Evolutionary conservation across 1,140 invertebrate species (phyloP).

Genomic region (Periplaneta americana): DNA sequence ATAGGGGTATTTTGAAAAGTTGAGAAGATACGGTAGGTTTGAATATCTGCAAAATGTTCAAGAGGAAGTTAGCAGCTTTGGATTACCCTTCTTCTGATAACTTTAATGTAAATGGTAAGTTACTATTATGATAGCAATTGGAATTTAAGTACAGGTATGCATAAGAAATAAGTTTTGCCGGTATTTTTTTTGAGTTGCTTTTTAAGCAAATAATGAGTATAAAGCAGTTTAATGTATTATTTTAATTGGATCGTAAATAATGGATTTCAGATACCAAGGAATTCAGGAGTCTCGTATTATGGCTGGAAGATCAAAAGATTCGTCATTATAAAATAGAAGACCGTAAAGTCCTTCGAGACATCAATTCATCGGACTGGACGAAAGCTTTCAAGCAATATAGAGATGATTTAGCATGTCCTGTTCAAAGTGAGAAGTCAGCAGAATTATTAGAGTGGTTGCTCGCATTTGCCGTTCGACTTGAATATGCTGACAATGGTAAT

Average conservation of each 20-base stretch:
- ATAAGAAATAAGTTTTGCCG: neutral
- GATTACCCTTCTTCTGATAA: neutral
- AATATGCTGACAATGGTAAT: constrained; percentile 78
- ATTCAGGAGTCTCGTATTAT: constrained; percentile 74
- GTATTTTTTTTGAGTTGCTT: neutral
- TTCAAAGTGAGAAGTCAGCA: constrained; percentile 36
- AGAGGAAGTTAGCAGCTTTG: constrained; percentile 10
- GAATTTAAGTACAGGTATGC: neutral
- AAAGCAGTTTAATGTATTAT: too few species aligned
- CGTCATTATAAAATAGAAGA: constrained; percentile 83
- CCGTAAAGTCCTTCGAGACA: constrained; percentile 60
- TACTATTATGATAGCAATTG: neutral
- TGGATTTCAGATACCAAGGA: constrained; percentile 28
- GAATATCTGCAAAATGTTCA: constrained; percentile 13
- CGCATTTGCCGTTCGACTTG: constrained; percentile 72
- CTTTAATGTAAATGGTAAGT: constrained; percentile 11
- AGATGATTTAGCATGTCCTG: constrained; percentile 60
- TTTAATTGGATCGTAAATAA: too few species aligned
- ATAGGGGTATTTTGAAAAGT: too few species aligned
- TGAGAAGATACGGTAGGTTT: too few species aligned
- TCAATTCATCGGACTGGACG: constrained; percentile 60
- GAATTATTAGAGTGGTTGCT: constrained; percentile 84
- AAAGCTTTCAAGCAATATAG: constrained; percentile 71
- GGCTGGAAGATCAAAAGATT: constrained; percentile 94
- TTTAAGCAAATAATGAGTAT: neutral